Base-by-base conservation (phyloP, 2,888 invertebrate species). In the Pyralis farinalis region DNA sequence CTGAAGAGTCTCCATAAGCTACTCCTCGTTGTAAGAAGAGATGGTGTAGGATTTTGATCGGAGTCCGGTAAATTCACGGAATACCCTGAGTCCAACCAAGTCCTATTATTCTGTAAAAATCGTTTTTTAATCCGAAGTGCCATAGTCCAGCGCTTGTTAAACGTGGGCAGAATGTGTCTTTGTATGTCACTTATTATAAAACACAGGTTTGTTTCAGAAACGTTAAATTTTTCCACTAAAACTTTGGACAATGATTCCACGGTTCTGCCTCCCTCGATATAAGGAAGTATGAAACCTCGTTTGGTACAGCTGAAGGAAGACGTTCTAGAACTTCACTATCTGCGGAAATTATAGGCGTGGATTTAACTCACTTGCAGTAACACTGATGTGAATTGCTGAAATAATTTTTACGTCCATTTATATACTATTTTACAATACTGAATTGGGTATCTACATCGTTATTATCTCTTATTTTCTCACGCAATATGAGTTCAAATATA, bases 1-100 rank as follows among this genome's bases (percentile, higher is more conserved):
- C 39, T 32, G 43, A 43, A n/a, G 43, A 43, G 43, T 45, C 45
- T 38, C 22, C 37, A 33, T 40, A 36, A 9, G 35, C 2, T 8
- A 43, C 32, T 34, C 32, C 7, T 29, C 25, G 29, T 34, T 29
- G 32, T 25, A 9, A 34, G 34, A 34, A 25, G 34, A 7, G 34
- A 34, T 34, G 34, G 34, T 25, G 34, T 34, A 25, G 34, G 12
- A 32, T 51, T 22, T 37, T 33, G 21, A 22, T 34, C n/a, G 1
- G 25, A 25, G 34, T 20, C 22, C 22, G 22, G 20, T 21, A 34
- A 34, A 34, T 34, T 20, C 21, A 20, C 8, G 12, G 21, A 38
- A 38, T 8, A 12, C 38, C 27, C 27, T 27, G 27, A 27, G 9
- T 27, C 27, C 27, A 27, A 27, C 27, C 27, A 27, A 27, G 7